Conservation (phyloP, 2,888 invertebrate genomes). For the Frankliniella intonsa region DNA sequence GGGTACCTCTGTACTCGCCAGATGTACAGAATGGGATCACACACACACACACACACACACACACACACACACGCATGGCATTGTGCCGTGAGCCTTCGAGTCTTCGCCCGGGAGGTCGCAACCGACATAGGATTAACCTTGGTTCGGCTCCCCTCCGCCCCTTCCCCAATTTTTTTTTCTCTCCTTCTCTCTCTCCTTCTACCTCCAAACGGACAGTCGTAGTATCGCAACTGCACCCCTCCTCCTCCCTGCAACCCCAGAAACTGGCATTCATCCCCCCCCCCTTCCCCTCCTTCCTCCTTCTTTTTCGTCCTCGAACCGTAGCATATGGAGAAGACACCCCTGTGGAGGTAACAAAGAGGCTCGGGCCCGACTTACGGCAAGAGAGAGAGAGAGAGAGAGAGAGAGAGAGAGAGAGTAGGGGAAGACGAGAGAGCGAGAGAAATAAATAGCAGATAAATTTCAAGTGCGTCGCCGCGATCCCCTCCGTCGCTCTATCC, state of each 20-base stretch:
- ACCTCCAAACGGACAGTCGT: background rate
- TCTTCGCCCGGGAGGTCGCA: background rate
- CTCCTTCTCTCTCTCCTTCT: too few relatives aligned
- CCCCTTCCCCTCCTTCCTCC: background rate
- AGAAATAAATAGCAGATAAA: constrained; percentile 25
- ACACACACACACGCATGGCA: background rate
- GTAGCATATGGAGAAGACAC: background rate
- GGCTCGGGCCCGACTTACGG: background rate
- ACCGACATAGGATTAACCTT: background rate
- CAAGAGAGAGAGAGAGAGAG: background rate
- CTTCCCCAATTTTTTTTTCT: background rate
- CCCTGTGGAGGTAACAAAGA: constrained; percentile 1
- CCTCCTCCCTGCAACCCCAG: background rate
- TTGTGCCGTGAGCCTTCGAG: background rate
- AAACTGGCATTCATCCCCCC: too few relatives aligned
- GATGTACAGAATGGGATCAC: background rate
- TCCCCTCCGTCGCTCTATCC: background rate
- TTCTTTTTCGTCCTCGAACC: background rate
- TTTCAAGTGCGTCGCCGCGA: constrained; percentile 5
- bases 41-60: background rate
- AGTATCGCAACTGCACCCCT: background rate
- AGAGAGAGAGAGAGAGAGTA: background rate
- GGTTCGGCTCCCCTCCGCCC: background rate
- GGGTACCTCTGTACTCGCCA: background rate
- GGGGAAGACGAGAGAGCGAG: background rate